phyloP scores from a whole-genome alignment of 2,113 vertebrate genomes.

The Pleuronectes platessa region DNA sequence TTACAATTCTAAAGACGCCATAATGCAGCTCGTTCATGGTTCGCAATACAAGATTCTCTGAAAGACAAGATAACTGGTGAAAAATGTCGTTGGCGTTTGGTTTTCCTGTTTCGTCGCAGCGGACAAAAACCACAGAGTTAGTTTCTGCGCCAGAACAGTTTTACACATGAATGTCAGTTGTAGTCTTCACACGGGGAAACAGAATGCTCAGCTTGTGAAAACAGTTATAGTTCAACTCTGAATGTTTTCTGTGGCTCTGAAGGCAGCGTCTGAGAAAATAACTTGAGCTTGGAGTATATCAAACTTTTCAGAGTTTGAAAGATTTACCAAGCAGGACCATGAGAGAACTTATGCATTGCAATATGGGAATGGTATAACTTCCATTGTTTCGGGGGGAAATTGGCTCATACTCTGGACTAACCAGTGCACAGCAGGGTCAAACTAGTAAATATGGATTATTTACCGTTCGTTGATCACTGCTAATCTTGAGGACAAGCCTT shows the following conservation, averaged over 20 bases:
- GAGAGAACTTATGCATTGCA: not conserved
- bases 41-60: not conserved
- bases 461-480: no score
- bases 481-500: not conserved
- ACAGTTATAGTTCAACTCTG: not conserved
- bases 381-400: not conserved
- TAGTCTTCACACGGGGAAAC: not conserved
- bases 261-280: not conserved
- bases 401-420: not conserved
- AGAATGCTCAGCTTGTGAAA: not conserved
- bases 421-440: no score
- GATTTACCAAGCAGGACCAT: conserved; percentile 6
- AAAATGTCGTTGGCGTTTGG: not conserved
- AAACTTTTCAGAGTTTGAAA: not conserved
- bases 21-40: not conserved
- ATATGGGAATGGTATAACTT: not conserved
- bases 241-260: not conserved
- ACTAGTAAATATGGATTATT: no score
- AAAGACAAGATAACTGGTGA: not conserved
- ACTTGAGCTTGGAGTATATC: not conserved
- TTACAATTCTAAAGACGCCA: not conserved
- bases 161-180: not conserved
- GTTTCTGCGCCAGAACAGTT: not conserved
- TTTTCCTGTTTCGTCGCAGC: conserved; percentile 61
- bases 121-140: conserved; percentile 43